phyloP scores from a whole-genome alignment of 64 coral and sea anemone genomes.

The Pachyseris speciosa region DNA sequence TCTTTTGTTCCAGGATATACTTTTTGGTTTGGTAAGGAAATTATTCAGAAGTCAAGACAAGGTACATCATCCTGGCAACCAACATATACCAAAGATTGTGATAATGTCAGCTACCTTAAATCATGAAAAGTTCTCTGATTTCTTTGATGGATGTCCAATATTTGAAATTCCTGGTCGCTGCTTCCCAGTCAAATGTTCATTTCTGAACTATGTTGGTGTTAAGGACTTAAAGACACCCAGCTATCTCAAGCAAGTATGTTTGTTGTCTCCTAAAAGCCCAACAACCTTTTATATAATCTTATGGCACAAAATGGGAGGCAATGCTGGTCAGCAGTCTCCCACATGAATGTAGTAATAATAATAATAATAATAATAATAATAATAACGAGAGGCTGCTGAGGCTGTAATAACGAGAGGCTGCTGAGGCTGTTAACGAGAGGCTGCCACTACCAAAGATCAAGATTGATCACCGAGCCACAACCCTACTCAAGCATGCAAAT shows the following conservation, averaged over 20 bases:
- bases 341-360: too few relatives aligned
- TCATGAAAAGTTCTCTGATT: constrained; percentile 89
- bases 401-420: too few relatives aligned
- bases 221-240: constrained; percentile 86
- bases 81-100: constrained; percentile 71
- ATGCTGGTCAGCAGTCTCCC: too few relatives aligned
- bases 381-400: too few relatives aligned
- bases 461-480: too few relatives aligned
- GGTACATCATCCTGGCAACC: not conserved
- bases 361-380: too few relatives aligned
- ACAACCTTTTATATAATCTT: too few relatives aligned
- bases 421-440: too few relatives aligned
- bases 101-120: constrained; percentile 94
- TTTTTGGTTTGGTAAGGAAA: constrained; percentile 92
- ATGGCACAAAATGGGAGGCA: too few relatives aligned
- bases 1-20: constrained; percentile 82
- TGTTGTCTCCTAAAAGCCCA: too few relatives aligned
- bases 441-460: too few relatives aligned
- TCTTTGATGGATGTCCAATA: constrained; percentile 89
- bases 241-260: constrained; percentile 84
- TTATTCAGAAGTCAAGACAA: constrained; percentile 59
- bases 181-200: constrained; percentile 81
- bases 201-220: constrained; percentile 76
- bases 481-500: too few relatives aligned
- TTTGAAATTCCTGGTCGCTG: constrained; percentile 90